These are phyloP conservation scores for Sebastes hubbsi DNA, from an alignment of 2,797 vertebrate genomes.

Conservation along the genomic window DNA sequence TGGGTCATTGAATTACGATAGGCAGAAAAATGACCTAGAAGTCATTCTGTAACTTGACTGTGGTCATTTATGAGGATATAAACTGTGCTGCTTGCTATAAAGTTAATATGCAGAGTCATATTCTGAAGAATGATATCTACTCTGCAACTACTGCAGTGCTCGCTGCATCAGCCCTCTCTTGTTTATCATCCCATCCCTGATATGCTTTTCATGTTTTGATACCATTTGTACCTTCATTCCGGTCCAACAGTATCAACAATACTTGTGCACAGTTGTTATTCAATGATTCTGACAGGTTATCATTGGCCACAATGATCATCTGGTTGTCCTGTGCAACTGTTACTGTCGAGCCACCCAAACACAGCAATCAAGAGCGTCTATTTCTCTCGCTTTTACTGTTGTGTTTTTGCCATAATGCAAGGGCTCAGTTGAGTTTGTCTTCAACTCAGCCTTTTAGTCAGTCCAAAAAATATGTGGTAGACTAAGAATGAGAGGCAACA, in stretches of 20 bases:
- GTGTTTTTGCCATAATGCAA: not conserved
- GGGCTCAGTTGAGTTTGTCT: not conserved
- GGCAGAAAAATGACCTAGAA: not conserved
- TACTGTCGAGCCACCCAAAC: not conserved
- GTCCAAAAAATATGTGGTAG: not conserved
- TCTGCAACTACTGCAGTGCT: slow-evolving; percentile 20
- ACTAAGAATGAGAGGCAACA: not conserved
- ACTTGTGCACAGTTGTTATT: not conserved
- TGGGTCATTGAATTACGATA: not conserved
- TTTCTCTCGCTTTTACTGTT: not conserved
- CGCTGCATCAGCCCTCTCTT: not conserved
- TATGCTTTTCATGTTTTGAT: not conserved
- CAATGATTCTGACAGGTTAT: not conserved
- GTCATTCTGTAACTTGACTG: not conserved
- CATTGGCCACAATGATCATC: not conserved
- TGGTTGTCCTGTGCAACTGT: not conserved
- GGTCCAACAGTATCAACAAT: not conserved
- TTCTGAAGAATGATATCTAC: not conserved
- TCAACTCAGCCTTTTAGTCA: not conserved
- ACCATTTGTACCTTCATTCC: not conserved
- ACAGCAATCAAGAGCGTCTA: not conserved
- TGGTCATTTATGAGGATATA: not conserved
- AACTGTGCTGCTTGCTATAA: not conserved
- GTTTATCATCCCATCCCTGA: not conserved
- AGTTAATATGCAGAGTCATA: slow-evolving; percentile 16